Base-by-base conservation (phyloP, 2,888 invertebrate genomes). In the Erebia epiphron region DNA sequence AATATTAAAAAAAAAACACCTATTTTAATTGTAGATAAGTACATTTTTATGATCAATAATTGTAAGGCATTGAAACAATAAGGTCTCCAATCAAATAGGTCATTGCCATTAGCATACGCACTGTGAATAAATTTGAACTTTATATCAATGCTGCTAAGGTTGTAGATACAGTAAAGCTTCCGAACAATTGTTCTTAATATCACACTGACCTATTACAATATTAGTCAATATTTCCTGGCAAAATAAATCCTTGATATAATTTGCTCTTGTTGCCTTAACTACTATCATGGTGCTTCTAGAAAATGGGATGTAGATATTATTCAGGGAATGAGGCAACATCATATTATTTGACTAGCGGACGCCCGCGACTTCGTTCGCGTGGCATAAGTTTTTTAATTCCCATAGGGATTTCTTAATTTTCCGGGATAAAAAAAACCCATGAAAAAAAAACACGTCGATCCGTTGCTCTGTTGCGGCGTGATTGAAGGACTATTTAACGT, bases 41-140 rank as follows among this genome's bases (percentile, higher is more conserved):
- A 71, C 73, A 74, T 76, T 75, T 75, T 76, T 77, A 79, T 74
- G 75, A 65, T 70, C 76, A 74, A 68, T 79, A 81, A 83, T 81
- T 82, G 79, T 74, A 67, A 75, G 77, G 76, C 76, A 78, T 81
- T 79, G 77, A 79, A 77, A 77, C 77, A 80, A 81, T 80, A 75
- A 78, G 76, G 75, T 76, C 74, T 74, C 69, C 70, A 77, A 79
- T 81, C 79, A 82, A 77, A 79, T 79, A 77, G 80, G 82, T 81
- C 82, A 83, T 76, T 82, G 80, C 77, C 79, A 80, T 67, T 68
- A 64, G 62, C 67, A 56, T 65, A 21, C 14, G n/a, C 8, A 62
- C 9, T 21, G 14, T 49, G 14, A 4, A 52, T 52, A 35, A 54
- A 41, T 64, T 35, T 72, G 71, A 74, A 64, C 75, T 75, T 67